These are phyloP conservation scores for Halcyon leucocephala DNA, from an alignment of 2,797 vertebrate species.

Conservation along the genomic window DNA sequence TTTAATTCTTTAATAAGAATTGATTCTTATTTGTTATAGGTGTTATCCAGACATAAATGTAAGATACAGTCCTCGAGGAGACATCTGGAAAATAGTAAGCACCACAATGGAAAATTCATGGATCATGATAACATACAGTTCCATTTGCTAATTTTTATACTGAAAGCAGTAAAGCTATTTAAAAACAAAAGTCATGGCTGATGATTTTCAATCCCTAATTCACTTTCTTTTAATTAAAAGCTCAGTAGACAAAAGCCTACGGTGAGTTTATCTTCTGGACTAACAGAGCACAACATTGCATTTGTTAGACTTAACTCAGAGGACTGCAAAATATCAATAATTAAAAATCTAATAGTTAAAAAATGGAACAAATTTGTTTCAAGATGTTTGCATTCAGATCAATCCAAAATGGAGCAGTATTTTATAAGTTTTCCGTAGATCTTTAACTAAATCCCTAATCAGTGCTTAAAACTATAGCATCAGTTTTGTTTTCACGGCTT, in stretches of 20 bases:
- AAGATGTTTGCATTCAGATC: background rate
- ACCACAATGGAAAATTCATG: constrained; percentile 18
- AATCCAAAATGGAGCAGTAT: background rate
- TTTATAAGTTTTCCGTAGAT: background rate
- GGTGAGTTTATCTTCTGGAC: constrained; percentile 57
- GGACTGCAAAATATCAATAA: background rate
- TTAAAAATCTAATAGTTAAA: background rate
- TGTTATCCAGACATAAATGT: background rate
- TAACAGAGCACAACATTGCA: constrained; percentile 54
- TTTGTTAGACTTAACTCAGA: constrained; percentile 30
- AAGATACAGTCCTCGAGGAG: background rate
- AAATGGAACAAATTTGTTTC: background rate
- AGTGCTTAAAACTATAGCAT: background rate
- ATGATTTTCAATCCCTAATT: constrained; percentile 50
- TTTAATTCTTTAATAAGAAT: background rate
- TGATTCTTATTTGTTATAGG: background rate
- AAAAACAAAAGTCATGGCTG: constrained; percentile 42
- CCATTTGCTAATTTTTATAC: background rate
- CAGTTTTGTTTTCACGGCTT: background rate
- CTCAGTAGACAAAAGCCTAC: constrained; percentile 40
- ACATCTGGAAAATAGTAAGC: background rate
- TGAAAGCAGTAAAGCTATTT: constrained; percentile 33
- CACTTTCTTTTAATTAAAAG: constrained; percentile 65
- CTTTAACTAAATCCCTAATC: background rate
- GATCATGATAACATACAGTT: constrained; percentile 16